A percentile compares a stretch with the other conserved stretches of the same genome.
phyloP scores from a whole-genome alignment of 2,797 vertebrate species.

The Oreonectes daqikongensis region DNA sequence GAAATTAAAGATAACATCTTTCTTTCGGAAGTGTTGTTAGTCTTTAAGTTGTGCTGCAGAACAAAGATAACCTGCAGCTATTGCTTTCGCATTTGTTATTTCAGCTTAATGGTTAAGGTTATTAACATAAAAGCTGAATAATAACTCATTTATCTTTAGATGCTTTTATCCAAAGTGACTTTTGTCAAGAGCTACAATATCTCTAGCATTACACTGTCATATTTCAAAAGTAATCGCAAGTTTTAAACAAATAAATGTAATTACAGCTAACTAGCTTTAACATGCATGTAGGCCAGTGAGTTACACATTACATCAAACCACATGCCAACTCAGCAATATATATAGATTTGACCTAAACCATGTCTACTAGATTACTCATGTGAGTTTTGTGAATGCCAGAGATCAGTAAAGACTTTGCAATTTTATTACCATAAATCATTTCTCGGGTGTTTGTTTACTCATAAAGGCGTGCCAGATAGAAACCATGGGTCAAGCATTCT shows the following conservation, averaged over 20 bases:
- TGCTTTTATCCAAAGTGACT: too few species aligned
- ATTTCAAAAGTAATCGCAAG: too few species aligned
- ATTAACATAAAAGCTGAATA: not conserved
- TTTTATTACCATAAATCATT: not conserved
- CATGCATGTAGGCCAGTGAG: not conserved
- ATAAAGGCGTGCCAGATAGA: not conserved
- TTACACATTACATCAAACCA: not conserved
- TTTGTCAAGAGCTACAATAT: too few species aligned
- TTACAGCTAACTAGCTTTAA: not conserved
- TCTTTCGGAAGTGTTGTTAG: too few species aligned
- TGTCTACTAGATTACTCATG: not conserved
- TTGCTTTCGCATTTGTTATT: not conserved
- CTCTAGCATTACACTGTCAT: too few species aligned
- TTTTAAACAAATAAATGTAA: too few species aligned
- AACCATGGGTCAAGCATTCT: not conserved
- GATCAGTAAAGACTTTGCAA: too few species aligned
- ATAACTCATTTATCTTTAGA: too few species aligned
- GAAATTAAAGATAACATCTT: too few species aligned
- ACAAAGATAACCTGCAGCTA: not conserved
- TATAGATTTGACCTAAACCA: not conserved
- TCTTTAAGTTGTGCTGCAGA: too few species aligned
- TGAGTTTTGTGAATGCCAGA: not conserved
- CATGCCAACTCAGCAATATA: not conserved
- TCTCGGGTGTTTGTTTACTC: not conserved
- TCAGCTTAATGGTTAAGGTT: not conserved